phyloP scores from a whole-genome alignment of 1,140 invertebrate species.

The Temnothorax longispinosus region DNA sequence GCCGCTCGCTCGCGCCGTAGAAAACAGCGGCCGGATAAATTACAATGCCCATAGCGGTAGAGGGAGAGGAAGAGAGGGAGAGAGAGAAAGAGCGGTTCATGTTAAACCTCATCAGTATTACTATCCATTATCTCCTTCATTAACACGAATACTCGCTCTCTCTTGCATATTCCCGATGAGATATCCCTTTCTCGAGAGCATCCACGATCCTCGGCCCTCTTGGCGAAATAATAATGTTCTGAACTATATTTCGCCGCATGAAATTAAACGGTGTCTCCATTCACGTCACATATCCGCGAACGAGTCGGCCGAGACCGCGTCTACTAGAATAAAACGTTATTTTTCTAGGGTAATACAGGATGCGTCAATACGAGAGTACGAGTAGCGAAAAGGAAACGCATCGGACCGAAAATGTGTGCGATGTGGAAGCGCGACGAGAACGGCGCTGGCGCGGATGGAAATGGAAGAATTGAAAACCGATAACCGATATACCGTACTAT shows the following conservation, averaged over 20 bases:
- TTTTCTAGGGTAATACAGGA: not conserved
- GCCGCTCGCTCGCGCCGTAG: slow-evolving; percentile 5
- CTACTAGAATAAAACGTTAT: not conserved
- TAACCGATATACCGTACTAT: slow-evolving; percentile 5
- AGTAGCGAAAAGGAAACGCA: slow-evolving; percentile 4
- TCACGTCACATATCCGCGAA: not conserved
- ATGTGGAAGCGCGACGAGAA: not conserved
- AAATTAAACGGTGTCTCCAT: slow-evolving; percentile 46
- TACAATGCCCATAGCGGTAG: slow-evolving; percentile 46
- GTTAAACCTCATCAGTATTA: slow-evolving; percentile 68
- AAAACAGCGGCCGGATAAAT: slow-evolving; percentile 47
- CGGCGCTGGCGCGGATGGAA: not conserved
- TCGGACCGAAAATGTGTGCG: not conserved
- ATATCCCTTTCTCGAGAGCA: not conserved
- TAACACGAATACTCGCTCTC: slow-evolving; percentile 54
- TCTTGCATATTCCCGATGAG: not conserved
- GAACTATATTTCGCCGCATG: not conserved
- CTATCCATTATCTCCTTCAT: slow-evolving; percentile 70
- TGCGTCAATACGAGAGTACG: not conserved
- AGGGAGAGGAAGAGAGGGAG: slow-evolving; percentile 12
- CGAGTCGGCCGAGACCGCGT: not conserved
- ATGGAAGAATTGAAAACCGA: slow-evolving; percentile 45
- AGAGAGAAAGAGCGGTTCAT: slow-evolving; percentile 41
- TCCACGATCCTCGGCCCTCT: not conserved
- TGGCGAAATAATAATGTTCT: slow-evolving; percentile 34